Percentiles rank a stretch among this genome's conserved stretches.
These are phyloP conservation scores for Crypturellus tataupa DNA, from an alignment of 2,797 vertebrate species.

Conservation along the genomic window DNA sequence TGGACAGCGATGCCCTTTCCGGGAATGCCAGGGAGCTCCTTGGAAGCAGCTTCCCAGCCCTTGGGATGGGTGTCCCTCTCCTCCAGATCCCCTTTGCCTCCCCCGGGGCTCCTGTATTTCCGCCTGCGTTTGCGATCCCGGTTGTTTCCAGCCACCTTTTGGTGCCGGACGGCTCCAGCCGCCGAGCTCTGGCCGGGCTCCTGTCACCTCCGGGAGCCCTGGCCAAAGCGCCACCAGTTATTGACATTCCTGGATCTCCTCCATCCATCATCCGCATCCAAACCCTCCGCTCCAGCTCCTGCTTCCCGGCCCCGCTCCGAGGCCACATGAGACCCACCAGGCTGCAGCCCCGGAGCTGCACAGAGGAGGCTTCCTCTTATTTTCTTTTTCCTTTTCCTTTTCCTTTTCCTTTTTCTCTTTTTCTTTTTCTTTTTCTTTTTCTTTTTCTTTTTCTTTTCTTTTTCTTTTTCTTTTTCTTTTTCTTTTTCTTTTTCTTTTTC, in stretches of 20 bases:
- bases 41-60: not conserved
- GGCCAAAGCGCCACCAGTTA: not conserved
- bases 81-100: not conserved
- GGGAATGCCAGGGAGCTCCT: not conserved
- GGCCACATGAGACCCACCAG: not conserved
- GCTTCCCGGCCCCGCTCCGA: not conserved
- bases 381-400: not conserved
- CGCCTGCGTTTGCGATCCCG: fast-evolving
- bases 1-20: not conserved
- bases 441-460: not conserved
- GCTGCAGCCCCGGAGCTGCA: fast-evolving
- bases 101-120: not conserved
- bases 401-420: not conserved
- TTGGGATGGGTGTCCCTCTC: not conserved
- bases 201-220: not conserved
- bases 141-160: not conserved
- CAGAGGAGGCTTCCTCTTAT: constrained; percentile 60
- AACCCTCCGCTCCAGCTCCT: fast-evolving
- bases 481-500: not conserved
- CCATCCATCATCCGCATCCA: not conserved
- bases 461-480: not conserved
- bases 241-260: not conserved
- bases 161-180: not conserved
- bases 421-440: not conserved
- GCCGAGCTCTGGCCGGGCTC: not conserved